A percentile compares a stretch with the other conserved stretches of the same genome.
Evolutionary conservation across 2,113 vertebrate genomes (phyloP).

Genomic region (Spizaetus ornatus): DNA sequence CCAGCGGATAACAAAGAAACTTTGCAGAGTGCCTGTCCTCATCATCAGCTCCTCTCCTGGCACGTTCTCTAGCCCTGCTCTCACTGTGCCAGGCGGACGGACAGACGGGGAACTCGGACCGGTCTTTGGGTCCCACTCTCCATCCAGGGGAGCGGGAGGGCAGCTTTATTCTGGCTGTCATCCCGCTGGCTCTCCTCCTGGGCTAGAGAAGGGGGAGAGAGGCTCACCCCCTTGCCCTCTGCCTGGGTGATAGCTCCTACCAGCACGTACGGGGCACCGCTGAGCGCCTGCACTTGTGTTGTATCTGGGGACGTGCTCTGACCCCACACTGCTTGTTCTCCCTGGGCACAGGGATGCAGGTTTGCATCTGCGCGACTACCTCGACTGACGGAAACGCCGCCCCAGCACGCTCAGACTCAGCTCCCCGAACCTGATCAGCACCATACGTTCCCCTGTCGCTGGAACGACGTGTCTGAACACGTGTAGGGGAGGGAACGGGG

Average conservation of each 20-base stretch:
- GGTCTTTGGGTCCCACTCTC: background rate
- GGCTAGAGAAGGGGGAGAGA: background rate
- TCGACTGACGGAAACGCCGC: rapidly evolving
- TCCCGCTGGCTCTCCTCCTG: background rate
- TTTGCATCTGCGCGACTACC: background rate
- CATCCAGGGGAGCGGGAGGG: background rate
- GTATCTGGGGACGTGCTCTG: background rate
- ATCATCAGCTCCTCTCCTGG: background rate
- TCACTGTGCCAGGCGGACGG: background rate
- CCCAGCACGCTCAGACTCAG: background rate
- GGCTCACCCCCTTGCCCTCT: background rate
- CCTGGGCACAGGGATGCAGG: background rate
- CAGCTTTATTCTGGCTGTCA: background rate
- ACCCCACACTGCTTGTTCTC: background rate
- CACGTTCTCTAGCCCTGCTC: background rate
- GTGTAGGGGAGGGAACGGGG: background rate
- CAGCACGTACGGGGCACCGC: rapidly evolving
- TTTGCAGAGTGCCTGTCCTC: background rate
- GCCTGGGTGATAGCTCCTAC: background rate
- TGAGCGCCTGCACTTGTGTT: rapidly evolving
- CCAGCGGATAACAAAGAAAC: background rate
- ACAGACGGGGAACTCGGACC: rapidly evolving
- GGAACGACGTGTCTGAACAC: background rate
- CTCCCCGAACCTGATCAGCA: background rate
- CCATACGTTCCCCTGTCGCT: background rate